Percentiles rank a stretch among this genome's conserved stretches.
These are phyloP conservation scores for Nasonovia ribisnigri DNA, from an alignment of 2,888 invertebrate genomes.

Conservation along the genomic window DNA sequence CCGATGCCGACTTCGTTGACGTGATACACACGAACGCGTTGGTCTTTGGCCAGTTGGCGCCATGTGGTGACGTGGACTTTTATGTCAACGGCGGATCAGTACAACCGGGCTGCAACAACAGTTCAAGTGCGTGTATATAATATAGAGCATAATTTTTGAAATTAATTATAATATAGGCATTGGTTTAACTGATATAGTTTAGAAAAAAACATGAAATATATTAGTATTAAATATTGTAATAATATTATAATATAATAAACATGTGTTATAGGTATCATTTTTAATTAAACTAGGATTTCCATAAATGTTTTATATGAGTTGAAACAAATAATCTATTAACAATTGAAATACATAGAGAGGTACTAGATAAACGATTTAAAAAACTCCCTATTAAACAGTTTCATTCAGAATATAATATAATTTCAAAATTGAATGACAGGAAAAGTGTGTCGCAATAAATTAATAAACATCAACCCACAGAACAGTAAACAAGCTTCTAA, in stretches of 20 bases:
- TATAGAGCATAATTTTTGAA: not conserved
- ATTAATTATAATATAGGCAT: too few species aligned
- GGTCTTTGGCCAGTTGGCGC: conserved; percentile 77
- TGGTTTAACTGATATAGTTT: not conserved
- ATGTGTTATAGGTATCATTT: too few species aligned
- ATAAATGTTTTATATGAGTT: too few species aligned
- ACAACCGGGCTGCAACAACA: conserved; percentile 77
- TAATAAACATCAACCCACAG: not conserved
- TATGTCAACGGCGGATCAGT: conserved; percentile 79
- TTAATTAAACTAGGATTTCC: not conserved
- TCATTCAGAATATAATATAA: not conserved
- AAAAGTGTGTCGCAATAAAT: not conserved
- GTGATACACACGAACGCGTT: conserved; percentile 81
- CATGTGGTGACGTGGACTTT: conserved; percentile 80
- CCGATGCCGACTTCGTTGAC: conserved; percentile 79
- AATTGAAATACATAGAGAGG: not conserved
- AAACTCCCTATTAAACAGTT: not conserved
- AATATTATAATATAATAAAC: not conserved
- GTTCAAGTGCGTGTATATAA: not conserved
- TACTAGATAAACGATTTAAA: not conserved
- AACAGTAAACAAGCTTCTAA: not conserved
- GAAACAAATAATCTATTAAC: too few species aligned
- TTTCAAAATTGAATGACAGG: not conserved
- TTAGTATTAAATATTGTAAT: too few species aligned
- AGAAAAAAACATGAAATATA: not conserved